Base-by-base conservation (phyloP, 2,888 invertebrate species). In the Ormyrus rosae region DNA sequence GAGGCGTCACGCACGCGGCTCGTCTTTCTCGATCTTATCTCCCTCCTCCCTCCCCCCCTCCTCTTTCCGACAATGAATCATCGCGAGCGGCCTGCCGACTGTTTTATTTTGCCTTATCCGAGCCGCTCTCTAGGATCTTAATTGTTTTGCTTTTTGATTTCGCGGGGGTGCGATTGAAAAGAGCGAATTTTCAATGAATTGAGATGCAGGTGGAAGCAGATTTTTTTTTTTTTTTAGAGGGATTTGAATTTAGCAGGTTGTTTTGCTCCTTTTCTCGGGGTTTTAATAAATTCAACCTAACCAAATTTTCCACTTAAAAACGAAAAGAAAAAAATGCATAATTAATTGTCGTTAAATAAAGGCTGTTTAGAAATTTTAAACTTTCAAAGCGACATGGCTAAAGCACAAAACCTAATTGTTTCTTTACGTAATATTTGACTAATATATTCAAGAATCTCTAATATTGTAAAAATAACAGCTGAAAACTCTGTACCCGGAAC, bases 21-120 rank as follows among this genome's bases (percentile, higher is more conserved):
- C 73, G 53, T 78, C 74, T 73, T 73, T 60, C 64, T 0, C 58
- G 74, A 79, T 79, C 65, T 75, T 80, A 80, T 75, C 80, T 4
- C 58, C 10, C 3, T 13, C 72, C 11, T 45, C 48, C 67, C 10
- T 1, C 34, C 72, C 10, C 3, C 34, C 72, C 11, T 19, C 48
- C 67, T 64, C 34, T 34, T 34, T 34, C 34, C 46, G 60, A 60
- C 69, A 55, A 80, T 75, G 74, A 75, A 80, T 80, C 80, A 80
- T 69, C 68, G 51, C n/a, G 65, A 46, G 9, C 11, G 11, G 61
- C 19, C 5, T 34, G 75, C 53, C 13, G n/a, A 75, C 56, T 53
- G 60, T 56, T 80, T 75, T 60, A 65, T 70, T 80, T 78, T 65
- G 34, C 46, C 51, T 48, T 80, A 80, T 75, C 79, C 19, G 61